Evolutionary conservation across 2,888 invertebrate genomes (phyloP), one percentile per base, ranked within the genome.

Genomic region (Mimachlamys varia): DNA sequence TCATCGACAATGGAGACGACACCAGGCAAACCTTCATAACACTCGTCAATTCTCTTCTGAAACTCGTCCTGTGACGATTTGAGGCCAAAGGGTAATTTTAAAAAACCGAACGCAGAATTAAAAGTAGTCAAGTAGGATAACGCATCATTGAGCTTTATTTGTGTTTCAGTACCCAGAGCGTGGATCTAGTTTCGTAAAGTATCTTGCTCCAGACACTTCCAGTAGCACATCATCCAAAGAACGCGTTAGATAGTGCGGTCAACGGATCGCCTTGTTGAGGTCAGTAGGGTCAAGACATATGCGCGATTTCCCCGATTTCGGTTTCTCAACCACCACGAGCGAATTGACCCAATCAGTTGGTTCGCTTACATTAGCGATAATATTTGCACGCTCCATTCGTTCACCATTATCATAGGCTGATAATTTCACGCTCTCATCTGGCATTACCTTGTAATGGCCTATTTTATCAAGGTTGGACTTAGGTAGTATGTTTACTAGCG

Each of bases 201-300:
- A 91, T 53, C 91, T 90, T 7, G 92, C 91, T 27, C 89, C 91
- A 17, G 89, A 33, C 22, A 92, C 76, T 15, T 92, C 37, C 10
- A 89, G 88, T 19, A 93, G 89, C 3, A 50, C 50, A 15, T 50
- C 50, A 50, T 50, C 50, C 15, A 50, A 50, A 15, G 50, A 12
- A 50, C 50, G 92, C 89, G 92, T 90, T 0, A 92, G 91, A 55
- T 91, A 90, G 49, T 93, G 91, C 10, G 87, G 89, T 88, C 92
- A 88, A 7, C 88, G 33, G 15, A 92, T 89, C 38, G 89, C 90
- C 53, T 91, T 90, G 87, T 93, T 93, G 33, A 93, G 89, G 50
- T 89, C 91, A 33, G 89, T 88, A 13, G 93, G 93, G 88, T 93
- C 92, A 33, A 93, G 37, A 62, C 92, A 92, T n/a, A 93, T 76